Evolutionary conservation across 2,888 invertebrate genomes (phyloP).

Genomic region (Andrena haemorrhoa): DNA sequence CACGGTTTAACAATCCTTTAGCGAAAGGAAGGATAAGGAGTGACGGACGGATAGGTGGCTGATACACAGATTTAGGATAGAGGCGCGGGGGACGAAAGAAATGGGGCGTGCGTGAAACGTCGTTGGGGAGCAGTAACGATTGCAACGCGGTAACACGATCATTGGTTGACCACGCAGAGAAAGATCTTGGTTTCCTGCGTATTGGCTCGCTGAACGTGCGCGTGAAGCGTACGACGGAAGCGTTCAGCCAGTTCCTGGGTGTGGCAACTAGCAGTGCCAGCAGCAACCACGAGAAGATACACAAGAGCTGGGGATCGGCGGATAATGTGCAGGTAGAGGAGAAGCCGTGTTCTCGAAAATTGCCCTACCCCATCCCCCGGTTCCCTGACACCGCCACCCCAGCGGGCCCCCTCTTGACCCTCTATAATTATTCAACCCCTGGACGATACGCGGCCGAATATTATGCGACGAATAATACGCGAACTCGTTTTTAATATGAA

Average conservation of each 20-base stretch:
- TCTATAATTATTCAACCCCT: constrained; percentile 58
- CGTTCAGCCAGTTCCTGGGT: constrained; percentile 95
- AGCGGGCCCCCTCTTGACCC: constrained; percentile 21
- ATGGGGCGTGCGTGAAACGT: constrained; percentile 18
- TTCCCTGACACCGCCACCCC: constrained; percentile 5
- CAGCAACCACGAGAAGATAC: constrained; percentile 89
- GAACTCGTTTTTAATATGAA: constrained; percentile 47
- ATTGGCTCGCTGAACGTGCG: constrained; percentile 96
- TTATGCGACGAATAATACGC: constrained; percentile 49
- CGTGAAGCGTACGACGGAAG: constrained; percentile 96
- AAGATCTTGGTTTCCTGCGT: constrained; percentile 95
- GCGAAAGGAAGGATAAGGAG: not conserved
- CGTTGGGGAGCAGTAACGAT: constrained; percentile 6
- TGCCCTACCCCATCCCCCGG: constrained; percentile 13
- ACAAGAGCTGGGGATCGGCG: constrained; percentile 96
- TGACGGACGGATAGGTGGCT: not conserved
- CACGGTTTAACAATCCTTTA: not conserved
- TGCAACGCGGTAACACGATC: constrained; percentile 53
- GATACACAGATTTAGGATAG: too few species aligned
- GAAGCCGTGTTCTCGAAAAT: constrained; percentile 36
- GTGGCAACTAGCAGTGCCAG: constrained; percentile 87
- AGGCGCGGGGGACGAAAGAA: not conserved
- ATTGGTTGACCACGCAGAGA: constrained; percentile 87
- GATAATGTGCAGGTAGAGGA: constrained; percentile 91
- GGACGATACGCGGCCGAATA: constrained; percentile 29